Evolutionary conservation across 2,797 vertebrate genomes (phyloP).

Genomic region (Macroramphosus scolopax): DNA sequence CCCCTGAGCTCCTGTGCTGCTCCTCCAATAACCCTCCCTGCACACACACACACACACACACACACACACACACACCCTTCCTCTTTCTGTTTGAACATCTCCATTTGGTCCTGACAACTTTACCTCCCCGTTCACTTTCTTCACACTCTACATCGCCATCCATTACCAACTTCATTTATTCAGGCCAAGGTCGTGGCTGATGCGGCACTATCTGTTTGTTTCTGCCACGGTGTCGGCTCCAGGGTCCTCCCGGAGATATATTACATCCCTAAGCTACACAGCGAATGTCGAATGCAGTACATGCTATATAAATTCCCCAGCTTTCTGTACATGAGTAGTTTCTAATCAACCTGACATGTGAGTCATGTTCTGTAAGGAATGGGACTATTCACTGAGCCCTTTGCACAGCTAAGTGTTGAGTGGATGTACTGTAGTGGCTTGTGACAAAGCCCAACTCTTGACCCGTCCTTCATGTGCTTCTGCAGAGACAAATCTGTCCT

Average conservation of each 20-base stretch:
- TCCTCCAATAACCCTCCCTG: conserved; percentile 2
- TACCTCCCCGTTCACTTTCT: conserved; percentile 46
- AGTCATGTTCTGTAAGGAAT: background rate
- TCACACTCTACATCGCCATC: conserved; percentile 40
- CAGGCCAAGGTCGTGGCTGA: conserved; percentile 41
- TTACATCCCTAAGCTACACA: conserved; percentile 18
- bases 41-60: too few relatives aligned
- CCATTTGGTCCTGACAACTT: conserved; percentile 61
- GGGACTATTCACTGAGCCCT: too few relatives aligned
- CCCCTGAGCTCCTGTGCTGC: conserved; percentile 15
- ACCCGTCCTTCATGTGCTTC: too few relatives aligned
- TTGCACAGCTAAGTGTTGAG: too few relatives aligned
- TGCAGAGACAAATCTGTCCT: too few relatives aligned
- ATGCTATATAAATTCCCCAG: too few relatives aligned
- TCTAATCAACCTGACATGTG: background rate
- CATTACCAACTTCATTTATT: conserved; percentile 41
- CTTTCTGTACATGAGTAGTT: too few relatives aligned
- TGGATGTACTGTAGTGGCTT: too few relatives aligned
- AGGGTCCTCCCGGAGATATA: conserved; percentile 8
- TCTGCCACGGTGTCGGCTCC: conserved; percentile 41
- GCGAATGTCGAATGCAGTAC: too few relatives aligned
- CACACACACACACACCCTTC: too few relatives aligned
- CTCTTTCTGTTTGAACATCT: conserved; percentile 46
- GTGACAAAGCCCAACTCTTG: too few relatives aligned
- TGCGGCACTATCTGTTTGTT: conserved; percentile 25